Conservation (phyloP, 2,797 vertebrate species). For the Chanos chanos region DNA sequence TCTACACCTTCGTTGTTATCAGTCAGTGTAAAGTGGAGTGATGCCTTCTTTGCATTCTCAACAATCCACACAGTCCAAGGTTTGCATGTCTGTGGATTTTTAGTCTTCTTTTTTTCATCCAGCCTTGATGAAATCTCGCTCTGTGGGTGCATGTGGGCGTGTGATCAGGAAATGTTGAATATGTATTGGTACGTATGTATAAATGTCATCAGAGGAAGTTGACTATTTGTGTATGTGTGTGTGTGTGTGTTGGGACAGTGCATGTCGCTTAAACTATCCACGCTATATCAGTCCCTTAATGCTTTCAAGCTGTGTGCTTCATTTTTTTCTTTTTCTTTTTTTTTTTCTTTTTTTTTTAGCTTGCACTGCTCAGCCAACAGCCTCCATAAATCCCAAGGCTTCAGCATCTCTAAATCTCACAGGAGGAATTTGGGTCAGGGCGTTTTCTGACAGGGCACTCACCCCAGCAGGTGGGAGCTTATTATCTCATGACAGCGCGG, state of each 20-base stretch:
- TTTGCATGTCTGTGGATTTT: conserved; percentile 41
- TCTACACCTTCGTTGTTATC: conserved; percentile 27
- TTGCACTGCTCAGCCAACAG: conserved; percentile 38
- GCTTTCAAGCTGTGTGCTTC: conserved; percentile 56
- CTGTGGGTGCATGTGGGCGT: conserved; percentile 2
- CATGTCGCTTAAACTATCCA: conserved; percentile 27
- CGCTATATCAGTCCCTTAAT: conserved; percentile 52
- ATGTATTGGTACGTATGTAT: conserved; percentile 5
- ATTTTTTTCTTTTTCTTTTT: conserved; percentile 43
- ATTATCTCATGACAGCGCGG: conserved; percentile 31
- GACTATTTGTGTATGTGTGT: conserved; percentile 17
- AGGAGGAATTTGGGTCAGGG: conserved; percentile 54
- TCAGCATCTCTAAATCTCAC: conserved; percentile 35
- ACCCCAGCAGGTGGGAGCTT: conserved; percentile 46
- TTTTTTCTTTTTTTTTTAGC: background rate
- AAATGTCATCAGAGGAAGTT: too few species aligned
- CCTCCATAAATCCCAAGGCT: conserved; percentile 50
- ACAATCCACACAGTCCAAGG: conserved; percentile 50
- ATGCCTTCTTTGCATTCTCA: conserved; percentile 56
- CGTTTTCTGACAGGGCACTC: conserved; percentile 30
- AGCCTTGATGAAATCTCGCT: conserved; percentile 23
- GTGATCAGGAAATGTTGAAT: conserved; percentile 1
- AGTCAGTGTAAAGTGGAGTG: conserved; percentile 24
- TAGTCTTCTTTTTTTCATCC: conserved; percentile 56
- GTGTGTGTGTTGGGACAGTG: background rate